phyloP scores from a whole-genome alignment of 2,797 vertebrate genomes.

The Acropternis orthonyx region DNA sequence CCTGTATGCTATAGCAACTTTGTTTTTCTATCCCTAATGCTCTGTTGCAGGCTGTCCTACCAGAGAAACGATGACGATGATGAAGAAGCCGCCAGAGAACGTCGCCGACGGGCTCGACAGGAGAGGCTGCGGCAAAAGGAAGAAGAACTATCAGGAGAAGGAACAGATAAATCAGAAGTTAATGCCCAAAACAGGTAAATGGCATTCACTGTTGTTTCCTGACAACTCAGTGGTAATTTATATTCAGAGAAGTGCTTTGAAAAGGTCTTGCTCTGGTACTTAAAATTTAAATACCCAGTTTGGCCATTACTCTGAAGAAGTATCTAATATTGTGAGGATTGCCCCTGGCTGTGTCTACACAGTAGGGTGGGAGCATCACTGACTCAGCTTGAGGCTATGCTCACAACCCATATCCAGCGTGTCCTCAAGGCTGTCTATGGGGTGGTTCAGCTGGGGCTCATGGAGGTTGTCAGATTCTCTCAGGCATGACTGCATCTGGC shows the following conservation, averaged over 20 bases:
- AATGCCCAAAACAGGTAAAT: slow-evolving; percentile 91
- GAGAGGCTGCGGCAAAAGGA: slow-evolving; percentile 86
- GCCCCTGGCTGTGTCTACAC: neutral
- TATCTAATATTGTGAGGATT: neutral
- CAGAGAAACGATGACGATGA: slow-evolving; percentile 89
- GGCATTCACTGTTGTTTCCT: neutral
- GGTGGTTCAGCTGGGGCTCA: neutral
- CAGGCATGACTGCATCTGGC: neutral
- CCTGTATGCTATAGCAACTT: neutral
- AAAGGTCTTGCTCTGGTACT: neutral
- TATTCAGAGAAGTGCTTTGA: neutral
- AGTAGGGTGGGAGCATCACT: neutral
- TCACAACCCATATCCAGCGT: neutral
- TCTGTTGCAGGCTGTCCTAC: slow-evolving; percentile 82
- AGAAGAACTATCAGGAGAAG: slow-evolving; percentile 81
- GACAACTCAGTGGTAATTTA: neutral
- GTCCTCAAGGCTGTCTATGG: neutral
- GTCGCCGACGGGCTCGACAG: slow-evolving; percentile 91
- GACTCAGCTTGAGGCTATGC: neutral
- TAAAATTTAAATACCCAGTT: neutral
- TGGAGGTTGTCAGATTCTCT: neutral
- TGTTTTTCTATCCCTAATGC: neutral
- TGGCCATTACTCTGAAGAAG: neutral
- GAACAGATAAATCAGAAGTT: slow-evolving; percentile 78
- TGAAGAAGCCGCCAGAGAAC: slow-evolving; percentile 92